Evolutionary conservation across 1,140 invertebrate genomes (phyloP).

Genomic region (Zaprionus inermis): DNA sequence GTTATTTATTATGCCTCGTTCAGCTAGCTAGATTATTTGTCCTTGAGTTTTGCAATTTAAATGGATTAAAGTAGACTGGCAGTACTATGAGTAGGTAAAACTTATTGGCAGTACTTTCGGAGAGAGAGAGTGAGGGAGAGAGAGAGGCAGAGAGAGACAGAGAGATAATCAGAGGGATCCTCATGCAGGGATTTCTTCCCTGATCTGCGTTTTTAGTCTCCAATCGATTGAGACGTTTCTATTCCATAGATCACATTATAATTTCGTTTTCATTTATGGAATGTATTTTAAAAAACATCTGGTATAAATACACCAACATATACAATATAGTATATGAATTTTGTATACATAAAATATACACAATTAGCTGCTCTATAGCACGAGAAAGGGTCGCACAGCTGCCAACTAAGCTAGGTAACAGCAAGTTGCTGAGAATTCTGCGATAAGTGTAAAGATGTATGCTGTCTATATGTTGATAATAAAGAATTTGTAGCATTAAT

Average conservation of each 20-base stretch:
- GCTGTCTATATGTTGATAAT: too few species aligned
- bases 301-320: constrained; percentile 15
- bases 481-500: too few species aligned
- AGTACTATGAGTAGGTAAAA: not conserved
- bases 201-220: not conserved
- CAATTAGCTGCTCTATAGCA: not conserved
- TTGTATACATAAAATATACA: constrained; percentile 14
- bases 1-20: not conserved
- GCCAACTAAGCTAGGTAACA: not conserved
- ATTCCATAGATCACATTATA: not conserved
- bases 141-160: too few species aligned
- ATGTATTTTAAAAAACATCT: constrained; percentile 29
- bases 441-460: too few species aligned
- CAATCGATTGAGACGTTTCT: not conserved
- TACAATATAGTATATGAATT: not conserved
- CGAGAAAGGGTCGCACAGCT: not conserved
- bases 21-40: not conserved
- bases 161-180: too few species aligned
- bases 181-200: too few species aligned
- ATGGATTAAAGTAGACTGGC: not conserved
- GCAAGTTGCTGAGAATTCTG: not conserved
- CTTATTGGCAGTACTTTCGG: too few species aligned
- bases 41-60: not conserved
- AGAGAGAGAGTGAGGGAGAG: too few species aligned
- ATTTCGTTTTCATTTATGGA: constrained; percentile 23